Evolutionary conservation across 1,140 invertebrate genomes (phyloP), one percentile per base, ranked within the genome.

Genomic region (Caenorhabditis inopinata): DNA sequence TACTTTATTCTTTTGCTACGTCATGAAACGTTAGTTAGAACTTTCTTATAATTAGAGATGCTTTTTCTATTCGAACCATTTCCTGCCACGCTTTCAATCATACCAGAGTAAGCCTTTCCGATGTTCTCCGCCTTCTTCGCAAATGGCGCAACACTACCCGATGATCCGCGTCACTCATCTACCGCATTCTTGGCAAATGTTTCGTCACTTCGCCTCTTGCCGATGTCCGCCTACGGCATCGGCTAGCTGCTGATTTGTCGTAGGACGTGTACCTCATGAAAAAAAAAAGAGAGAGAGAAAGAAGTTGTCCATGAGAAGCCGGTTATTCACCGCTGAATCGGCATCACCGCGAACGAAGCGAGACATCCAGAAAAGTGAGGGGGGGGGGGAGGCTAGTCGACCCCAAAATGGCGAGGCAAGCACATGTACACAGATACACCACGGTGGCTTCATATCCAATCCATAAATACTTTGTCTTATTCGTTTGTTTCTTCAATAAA

Each of bases 381-480:
- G 51, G 9, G 6, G 16, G 58, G 11, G 25, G 32, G 25, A 23
- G 25, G 48, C 48, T 51, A 51, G 48, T 51, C 58, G 58, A 68
- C 58, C 58, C 38, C 58, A 68, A 68, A 32, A 68, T 68, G 58
- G 58, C 32, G 58, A 68, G n/a, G 58, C 58, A 68, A 68, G 38
- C 58, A 58, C 27, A 25, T 23, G n/a, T 11, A 23, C 12, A 51
- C 51, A 29, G 51, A 25, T 58, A 32, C 51, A 25, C 27, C 49
- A 42, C 38, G 38, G 14, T 14, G 16, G 7, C 27, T 58, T 32
- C 51, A 23, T 58, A 68, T 68, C 58, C 12, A 9, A 68, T 68
- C 58, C 32, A 38, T 14, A 42, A 42, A n/a, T n/a, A n/a, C n/a
- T 58, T 29, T 58, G 14, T 32, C 2, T 58, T 68, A 5, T 14